Conservation (phyloP, 2,888 invertebrate species). For the Nomada hirtipes region DNA sequence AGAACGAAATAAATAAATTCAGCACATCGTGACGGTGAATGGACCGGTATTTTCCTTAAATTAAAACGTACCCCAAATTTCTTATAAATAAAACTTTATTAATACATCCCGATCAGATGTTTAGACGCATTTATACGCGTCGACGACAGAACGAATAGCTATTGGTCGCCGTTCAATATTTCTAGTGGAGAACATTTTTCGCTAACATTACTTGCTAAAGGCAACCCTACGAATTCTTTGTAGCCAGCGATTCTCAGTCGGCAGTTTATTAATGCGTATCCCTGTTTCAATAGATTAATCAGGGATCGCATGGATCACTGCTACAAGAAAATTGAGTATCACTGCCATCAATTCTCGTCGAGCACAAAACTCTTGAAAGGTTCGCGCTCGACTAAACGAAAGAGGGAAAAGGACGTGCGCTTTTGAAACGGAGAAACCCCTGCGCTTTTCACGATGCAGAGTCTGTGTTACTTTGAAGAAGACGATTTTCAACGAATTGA, state of each 20-base stretch:
- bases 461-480: background rate
- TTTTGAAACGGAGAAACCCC: background rate
- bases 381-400: conserved; percentile 1
- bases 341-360: background rate
- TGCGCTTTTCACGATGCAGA: background rate
- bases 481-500: background rate
- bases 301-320: background rate
- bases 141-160: background rate
- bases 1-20: background rate
- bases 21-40: background rate
- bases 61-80: conserved; percentile 12
- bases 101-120: background rate
- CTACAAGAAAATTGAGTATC: background rate
- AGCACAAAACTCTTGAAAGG: background rate
- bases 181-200: background rate
- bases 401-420: conserved; percentile 3
- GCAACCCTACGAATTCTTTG: background rate
- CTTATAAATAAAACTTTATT: conserved; percentile 35
- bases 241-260: background rate
- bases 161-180: conserved; percentile 11
- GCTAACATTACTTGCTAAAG: background rate
- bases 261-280: background rate
- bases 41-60: conserved; percentile 2
- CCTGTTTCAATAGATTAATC: background rate
- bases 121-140: background rate